A percentile compares a stretch with the other conserved stretches of the same genome.
These are phyloP conservation scores for Philaethria dido DNA, from an alignment of 2,888 invertebrate genomes.

Conservation along the genomic window DNA sequence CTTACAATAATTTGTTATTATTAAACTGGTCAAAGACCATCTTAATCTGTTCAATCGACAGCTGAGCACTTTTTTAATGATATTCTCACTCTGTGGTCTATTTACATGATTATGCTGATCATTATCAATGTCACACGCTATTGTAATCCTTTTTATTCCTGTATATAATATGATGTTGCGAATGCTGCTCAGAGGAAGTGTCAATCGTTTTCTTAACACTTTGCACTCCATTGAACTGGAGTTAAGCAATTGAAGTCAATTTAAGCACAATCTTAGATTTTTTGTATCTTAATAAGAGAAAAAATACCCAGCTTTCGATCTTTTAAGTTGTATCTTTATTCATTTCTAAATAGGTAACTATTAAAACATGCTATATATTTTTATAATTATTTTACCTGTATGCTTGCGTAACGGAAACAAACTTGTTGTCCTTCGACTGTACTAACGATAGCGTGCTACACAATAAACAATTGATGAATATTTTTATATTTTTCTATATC, in stretches of 20 bases:
- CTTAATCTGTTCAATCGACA: too few species aligned
- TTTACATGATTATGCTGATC: too few species aligned
- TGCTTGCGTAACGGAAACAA: slow-evolving; percentile 53
- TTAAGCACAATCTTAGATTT: slow-evolving; percentile 30
- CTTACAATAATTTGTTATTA: too few species aligned
- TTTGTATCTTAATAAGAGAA: slow-evolving; percentile 18
- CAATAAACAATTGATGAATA: not conserved
- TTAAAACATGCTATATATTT: not conserved
- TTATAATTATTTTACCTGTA: slow-evolving; percentile 15
- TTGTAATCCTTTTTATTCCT: not conserved
- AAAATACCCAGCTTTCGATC: not conserved
- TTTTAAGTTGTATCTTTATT: not conserved
- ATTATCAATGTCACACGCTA: not conserved
- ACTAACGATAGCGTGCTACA: slow-evolving; percentile 7
- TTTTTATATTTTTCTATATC: not conserved
- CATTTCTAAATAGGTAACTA: not conserved
- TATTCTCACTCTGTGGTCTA: too few species aligned
- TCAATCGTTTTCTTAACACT: slow-evolving; percentile 34
- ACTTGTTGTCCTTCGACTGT: slow-evolving; percentile 54
- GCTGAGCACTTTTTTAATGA: too few species aligned
- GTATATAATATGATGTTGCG: slow-evolving; percentile 3
- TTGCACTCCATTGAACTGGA: slow-evolving; percentile 30
- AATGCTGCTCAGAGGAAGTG: slow-evolving; percentile 25
- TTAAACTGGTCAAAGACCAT: too few species aligned
- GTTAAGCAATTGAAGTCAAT: slow-evolving; percentile 35